A percentile compares a stretch with the other conserved stretches of the same genome.
These are phyloP conservation scores for Rhadina sibilatrix DNA, from an alignment of 2,113 vertebrate genomes.

Conservation along the genomic window DNA sequence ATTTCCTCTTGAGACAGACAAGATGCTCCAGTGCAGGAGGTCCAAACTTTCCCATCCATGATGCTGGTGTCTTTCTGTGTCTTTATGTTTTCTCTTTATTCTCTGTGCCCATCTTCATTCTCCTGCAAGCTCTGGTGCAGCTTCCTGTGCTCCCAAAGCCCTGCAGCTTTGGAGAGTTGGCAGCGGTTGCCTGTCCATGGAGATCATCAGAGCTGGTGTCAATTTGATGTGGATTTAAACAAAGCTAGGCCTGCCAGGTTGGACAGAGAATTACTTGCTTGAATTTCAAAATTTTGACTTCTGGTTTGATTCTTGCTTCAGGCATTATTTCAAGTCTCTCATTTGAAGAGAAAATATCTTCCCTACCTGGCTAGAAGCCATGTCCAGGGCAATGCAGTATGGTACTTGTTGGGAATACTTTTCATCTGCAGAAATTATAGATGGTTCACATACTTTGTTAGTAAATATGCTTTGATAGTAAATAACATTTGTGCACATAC, in stretches of 20 bases:
- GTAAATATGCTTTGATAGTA: background rate
- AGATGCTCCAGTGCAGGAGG: background rate
- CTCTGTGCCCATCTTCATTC: background rate
- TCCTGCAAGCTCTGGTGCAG: background rate
- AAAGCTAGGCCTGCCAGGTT: background rate
- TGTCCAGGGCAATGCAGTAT: background rate
- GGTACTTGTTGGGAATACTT: background rate
- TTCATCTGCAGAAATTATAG: background rate
- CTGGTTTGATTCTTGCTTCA: slow-evolving; percentile 18
- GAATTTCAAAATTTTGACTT: slow-evolving; percentile 11
- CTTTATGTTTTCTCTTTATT: background rate
- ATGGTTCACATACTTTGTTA: background rate
- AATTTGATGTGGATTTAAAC: background rate
- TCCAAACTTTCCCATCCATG: background rate
- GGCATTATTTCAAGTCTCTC: background rate
- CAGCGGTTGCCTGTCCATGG: accelerated
- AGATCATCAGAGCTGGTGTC: background rate
- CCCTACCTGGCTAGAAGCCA: background rate
- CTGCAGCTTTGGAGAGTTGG: background rate
- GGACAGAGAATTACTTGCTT: slow-evolving; percentile 18
- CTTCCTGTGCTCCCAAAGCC: background rate
- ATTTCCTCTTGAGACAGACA: background rate
- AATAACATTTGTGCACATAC: background rate
- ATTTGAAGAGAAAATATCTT: background rate
- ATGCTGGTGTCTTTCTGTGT: background rate